Conservation (phyloP, 2,113 vertebrate genomes). For the Myxocyprinus asiaticus region DNA sequence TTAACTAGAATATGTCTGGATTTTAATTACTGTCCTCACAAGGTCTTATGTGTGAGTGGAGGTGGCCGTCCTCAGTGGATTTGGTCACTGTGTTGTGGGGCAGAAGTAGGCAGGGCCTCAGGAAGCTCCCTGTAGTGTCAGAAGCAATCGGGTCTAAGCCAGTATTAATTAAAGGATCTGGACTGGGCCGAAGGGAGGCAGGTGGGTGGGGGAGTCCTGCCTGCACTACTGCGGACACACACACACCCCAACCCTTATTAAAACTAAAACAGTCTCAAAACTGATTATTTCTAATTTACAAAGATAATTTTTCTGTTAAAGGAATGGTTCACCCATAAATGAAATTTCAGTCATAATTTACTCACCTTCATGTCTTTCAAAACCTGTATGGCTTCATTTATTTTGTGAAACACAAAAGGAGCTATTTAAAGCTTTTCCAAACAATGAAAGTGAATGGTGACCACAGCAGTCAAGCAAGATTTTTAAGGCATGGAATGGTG, state of each 20-base stretch:
- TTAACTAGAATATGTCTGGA: slow-evolving; percentile 40
- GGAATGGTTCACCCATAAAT: no score
- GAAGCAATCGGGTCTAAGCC: slow-evolving; percentile 79
- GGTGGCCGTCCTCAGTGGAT: slow-evolving; percentile 35
- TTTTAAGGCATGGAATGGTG: neutral
- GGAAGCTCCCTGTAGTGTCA: slow-evolving; percentile 79
- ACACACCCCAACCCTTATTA: neutral
- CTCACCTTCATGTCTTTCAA: no score
- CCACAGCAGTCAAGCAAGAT: neutral
- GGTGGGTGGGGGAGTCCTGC: slow-evolving; percentile 6
- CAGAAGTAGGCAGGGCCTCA: slow-evolving; percentile 68
- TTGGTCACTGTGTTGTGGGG: slow-evolving; percentile 54
- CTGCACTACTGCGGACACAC: slow-evolving; percentile 7
- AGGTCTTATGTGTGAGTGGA: slow-evolving; percentile 13
- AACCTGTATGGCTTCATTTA: no score
- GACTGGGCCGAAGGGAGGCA: slow-evolving; percentile 57
- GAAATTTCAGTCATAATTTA: no score
- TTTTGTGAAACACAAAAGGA: no score
- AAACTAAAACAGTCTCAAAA: no score
- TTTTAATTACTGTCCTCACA: slow-evolving; percentile 50
- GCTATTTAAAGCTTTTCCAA: no score
- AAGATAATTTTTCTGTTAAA: no score
- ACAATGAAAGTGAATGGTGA: neutral
- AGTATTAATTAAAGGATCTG: slow-evolving; percentile 81
- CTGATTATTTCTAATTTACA: no score